phyloP scores from a whole-genome alignment of 2,888 invertebrate genomes.

The Drosophila differens region DNA sequence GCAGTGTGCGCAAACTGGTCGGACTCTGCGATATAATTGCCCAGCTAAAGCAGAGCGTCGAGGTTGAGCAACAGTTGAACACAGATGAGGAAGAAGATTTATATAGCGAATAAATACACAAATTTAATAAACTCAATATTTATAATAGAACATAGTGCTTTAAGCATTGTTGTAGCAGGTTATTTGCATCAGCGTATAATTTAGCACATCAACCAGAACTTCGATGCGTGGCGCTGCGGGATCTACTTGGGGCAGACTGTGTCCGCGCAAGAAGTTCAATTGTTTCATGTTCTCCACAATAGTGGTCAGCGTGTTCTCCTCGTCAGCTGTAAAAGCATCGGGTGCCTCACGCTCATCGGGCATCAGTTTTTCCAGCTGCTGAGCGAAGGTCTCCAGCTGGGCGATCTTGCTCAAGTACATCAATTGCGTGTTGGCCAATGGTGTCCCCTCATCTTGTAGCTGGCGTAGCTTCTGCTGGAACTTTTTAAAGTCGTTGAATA shows the following conservation, averaged over 20 bases:
- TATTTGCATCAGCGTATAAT: slow-evolving; percentile 73
- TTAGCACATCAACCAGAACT: slow-evolving; percentile 75
- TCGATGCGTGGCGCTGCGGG: slow-evolving; percentile 56
- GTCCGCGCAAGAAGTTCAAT: slow-evolving; percentile 71
- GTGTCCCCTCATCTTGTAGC: slow-evolving; percentile 53
- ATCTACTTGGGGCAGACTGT: slow-evolving; percentile 56
- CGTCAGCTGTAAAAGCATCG: slow-evolving; percentile 68
- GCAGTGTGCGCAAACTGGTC: slow-evolving; percentile 78
- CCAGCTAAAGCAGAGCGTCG: slow-evolving; percentile 45
- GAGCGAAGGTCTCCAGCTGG: slow-evolving; percentile 72
- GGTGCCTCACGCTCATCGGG: slow-evolving; percentile 46
- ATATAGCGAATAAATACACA: slow-evolving; percentile 18
- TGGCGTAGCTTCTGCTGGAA: slow-evolving; percentile 72
- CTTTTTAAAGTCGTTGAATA: slow-evolving; percentile 71
- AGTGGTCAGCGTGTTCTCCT: slow-evolving; percentile 57
- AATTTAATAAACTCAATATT: slow-evolving; percentile 9
- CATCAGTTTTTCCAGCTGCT: slow-evolving; percentile 77
- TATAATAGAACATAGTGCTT: slow-evolving; percentile 1
- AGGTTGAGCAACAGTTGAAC: slow-evolving; percentile 20
- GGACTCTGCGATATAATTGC: slow-evolving; percentile 72
- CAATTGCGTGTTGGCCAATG: slow-evolving; percentile 41
- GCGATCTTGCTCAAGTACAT: slow-evolving; percentile 63
- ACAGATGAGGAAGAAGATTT: slow-evolving; percentile 26
- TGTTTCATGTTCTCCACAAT: slow-evolving; percentile 75
- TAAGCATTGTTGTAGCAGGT: slow-evolving; percentile 60